Base-by-base conservation (phyloP, 2,113 vertebrate genomes). In the Megaceryle maxima region DNA sequence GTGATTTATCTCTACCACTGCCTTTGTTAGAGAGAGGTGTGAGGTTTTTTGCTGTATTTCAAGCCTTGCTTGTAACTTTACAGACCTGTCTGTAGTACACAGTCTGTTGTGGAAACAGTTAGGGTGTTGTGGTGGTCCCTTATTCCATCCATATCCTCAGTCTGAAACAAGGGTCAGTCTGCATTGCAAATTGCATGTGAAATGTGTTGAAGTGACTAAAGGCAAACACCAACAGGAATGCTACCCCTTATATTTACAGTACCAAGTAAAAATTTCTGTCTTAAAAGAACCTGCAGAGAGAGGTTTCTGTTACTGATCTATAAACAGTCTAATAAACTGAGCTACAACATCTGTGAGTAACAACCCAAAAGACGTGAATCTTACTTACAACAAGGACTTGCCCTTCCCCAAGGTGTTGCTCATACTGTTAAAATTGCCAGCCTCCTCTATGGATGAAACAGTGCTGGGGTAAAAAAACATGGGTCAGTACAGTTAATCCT, bases 401-500 rank as follows among this genome's bases (percentile, higher is more conserved):
- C 11, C 24, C 16, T 55, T 63, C 60, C 14, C 33, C 21, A 53
- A 53, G 50, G 29, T 0, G 6, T 16, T 57, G 18, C 6, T 77
- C 33, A 14, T 62, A 44, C 3, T 39, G 13, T 28, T 79, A 46
- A 62, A 57, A 8, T 10, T 78, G 10, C 19, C 31, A 59, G 18
- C 2, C 2, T 16, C 8, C 12, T 73, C 0, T 2, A 11, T 75
- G 7, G 50, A 29, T 20, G 48, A 76, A 86, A 51, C 1, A 46
- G 13, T 41, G 5, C 18, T 53, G 29, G 9, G 5, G 4, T 59
- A 55, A 57, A 59, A 85, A 79, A 28, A 13, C 4, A 15, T 1
- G 2, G 3, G 2, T 26, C 2, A 1, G 1, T 29, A 31, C 21
- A 37, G 6, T 77, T 57, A 87, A 62, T 21, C 7, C 12, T 17